phyloP scores from a whole-genome alignment of 2,113 vertebrate species.

The Ondatra zibethicus region DNA sequence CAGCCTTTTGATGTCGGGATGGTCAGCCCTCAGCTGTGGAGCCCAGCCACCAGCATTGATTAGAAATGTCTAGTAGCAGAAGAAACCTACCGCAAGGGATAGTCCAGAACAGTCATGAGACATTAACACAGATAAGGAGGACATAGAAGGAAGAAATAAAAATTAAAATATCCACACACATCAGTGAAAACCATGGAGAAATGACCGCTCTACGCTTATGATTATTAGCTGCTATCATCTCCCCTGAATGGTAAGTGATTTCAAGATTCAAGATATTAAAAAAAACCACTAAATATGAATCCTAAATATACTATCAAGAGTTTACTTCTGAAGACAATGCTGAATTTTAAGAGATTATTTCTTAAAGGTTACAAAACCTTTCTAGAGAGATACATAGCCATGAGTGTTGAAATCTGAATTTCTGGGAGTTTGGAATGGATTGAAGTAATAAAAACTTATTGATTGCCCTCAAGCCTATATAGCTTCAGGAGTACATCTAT shows the following conservation, averaged over 20 bases:
- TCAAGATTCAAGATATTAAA: constrained; percentile 1
- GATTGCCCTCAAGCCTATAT: not conserved
- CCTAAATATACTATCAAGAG: not conserved
- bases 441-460: constrained; percentile 37
- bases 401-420: constrained; percentile 51
- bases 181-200: constrained; percentile 91
- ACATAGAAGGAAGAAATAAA: constrained; percentile 99
- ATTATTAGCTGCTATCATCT: not conserved
- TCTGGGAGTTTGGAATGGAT: constrained; percentile 2
- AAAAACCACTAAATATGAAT: not conserved
- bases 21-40: constrained; percentile 89
- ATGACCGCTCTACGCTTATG: constrained; percentile 86
- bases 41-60: constrained; percentile 92
- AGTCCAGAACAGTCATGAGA: constrained; percentile 99
- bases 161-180: constrained; percentile 98
- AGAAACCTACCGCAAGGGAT: constrained; percentile 99
- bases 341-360: constrained; percentile 11
- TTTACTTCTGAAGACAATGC: not conserved
- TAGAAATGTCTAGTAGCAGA: constrained; percentile 94
- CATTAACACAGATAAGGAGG: constrained; percentile 98
- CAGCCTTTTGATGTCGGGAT: constrained; percentile 93
- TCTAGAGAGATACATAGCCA: not conserved
- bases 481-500: constrained; percentile 28
- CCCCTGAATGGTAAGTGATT: not conserved
- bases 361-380: constrained; percentile 1